Evolutionary conservation across 2,888 invertebrate genomes (phyloP).

Genomic region (Julus scanicus): DNA sequence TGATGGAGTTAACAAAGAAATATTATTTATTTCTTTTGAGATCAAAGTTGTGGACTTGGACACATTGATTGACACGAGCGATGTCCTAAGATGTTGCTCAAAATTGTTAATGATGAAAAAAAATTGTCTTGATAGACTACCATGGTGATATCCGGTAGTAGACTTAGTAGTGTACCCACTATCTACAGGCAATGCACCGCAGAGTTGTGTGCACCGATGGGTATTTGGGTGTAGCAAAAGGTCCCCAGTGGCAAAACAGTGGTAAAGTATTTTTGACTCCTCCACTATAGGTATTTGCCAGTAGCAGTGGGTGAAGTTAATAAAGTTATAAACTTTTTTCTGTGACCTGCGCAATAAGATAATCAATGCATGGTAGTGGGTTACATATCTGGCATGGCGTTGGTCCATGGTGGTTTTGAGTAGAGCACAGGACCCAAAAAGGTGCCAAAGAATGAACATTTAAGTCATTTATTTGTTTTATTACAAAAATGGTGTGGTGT

Average conservation of each 20-base stretch:
- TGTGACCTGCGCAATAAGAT: neutral
- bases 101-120: too few relatives aligned
- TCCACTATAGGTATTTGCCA: too few relatives aligned
- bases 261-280: too few relatives aligned
- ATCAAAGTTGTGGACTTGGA: neutral
- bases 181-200: neutral
- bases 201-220: neutral
- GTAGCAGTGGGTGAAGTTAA: neutral
- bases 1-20: neutral
- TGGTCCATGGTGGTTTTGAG: too few relatives aligned
- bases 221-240: neutral
- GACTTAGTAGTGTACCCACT: too few relatives aligned
- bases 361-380: neutral
- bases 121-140: too few relatives aligned
- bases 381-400: neutral
- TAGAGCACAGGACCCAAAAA: too few relatives aligned
- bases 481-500: too few relatives aligned
- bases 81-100: neutral
- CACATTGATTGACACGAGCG: neutral
- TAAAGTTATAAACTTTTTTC: neutral
- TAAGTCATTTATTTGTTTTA: too few relatives aligned
- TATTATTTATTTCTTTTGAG: neutral
- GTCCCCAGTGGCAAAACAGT: neutral
- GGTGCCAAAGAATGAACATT: too few relatives aligned
- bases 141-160: too few relatives aligned